Evolutionary conservation across 2,888 invertebrate genomes (phyloP), one percentile per base, ranked within the genome.

Genomic region (Lycophotia porphyrea): DNA sequence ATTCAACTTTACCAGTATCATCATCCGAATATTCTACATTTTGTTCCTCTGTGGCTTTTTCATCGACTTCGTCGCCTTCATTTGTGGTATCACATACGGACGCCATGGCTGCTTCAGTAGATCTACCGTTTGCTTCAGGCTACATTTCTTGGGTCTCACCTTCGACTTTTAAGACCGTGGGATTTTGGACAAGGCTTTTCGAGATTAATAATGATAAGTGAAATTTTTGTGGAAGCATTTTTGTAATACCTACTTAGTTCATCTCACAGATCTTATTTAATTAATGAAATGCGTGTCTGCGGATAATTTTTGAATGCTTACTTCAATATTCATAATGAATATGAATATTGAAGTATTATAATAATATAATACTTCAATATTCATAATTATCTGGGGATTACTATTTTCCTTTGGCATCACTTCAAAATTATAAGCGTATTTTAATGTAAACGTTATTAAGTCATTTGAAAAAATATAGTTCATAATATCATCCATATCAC

Each of bases 121-220:
- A 92, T 96, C 95, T 95, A 95, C 96, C 89, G 96, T 96, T 95
- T 94, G 96, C 96, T 96, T 90, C 92, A 91, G 96, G 96, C 96
- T 94, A 96, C 90, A 90, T 92, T 79, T 88, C 91, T 93, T 88
- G 91, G 91, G 89, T 94, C 93, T 95, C 94, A 94, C 93, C 94
- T 94, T 92, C 89, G 92, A 92, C 93, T 94, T 93, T 94, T 94
- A 92, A 89, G 93, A 94, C 92, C 95, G 96, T 96, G 96, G 94
- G 96, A 96, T 93, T 93, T 92, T 93, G 81, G 88, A 89, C 86
- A 87, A 86, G 83, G 77, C 34, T 84, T 84, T 90, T 88, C 70
- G 85, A 86, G 93, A 93, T 93, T 92, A 91, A 90, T 90, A 91
- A 92, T 92, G 93, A 93, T 94, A 94, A 93, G 91, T 91, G 88